Conservation (phyloP, 1,140 invertebrate genomes). For the Venturia canescens region DNA sequence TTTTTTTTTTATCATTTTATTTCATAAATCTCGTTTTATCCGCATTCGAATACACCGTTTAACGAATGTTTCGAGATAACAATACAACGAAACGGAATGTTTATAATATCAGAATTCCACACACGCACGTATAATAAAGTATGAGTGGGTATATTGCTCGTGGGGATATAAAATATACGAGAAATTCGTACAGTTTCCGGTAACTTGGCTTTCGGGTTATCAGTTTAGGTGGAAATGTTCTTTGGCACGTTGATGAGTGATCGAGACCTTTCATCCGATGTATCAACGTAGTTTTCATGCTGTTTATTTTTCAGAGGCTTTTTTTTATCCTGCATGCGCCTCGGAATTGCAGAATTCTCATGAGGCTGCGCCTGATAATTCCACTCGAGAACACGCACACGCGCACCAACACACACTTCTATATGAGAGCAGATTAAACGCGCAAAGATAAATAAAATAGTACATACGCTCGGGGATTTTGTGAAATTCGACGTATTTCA, state of each 20-base stretch:
- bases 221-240: conserved; percentile 9
- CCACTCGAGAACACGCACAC: background rate
- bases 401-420: background rate
- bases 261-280: conserved; percentile 49
- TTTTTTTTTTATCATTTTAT: conserved; percentile 39
- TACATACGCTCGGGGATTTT: conserved; percentile 9
- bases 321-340: background rate
- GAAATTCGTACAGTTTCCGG: background rate
- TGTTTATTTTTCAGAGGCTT: conserved; percentile 6
- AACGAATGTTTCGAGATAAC: conserved; percentile 57
- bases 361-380: conserved; percentile 16
- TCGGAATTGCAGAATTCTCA: background rate
- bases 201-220: conserved; percentile 1
- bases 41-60: conserved; percentile 54
- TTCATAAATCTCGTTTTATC: conserved; percentile 50
- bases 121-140: background rate
- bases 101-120: conserved; percentile 53
- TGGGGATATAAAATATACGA: conserved; percentile 7
- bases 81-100: conserved; percentile 48
- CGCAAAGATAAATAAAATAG: background rate
- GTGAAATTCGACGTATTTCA: conserved; percentile 24
- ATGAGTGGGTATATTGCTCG: background rate
- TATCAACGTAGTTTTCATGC: background rate
- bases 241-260: conserved; percentile 50
- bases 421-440: background rate